Evolutionary conservation across 2,797 vertebrate genomes (phyloP).

Genomic region (Poeciliopsis gracilis): DNA sequence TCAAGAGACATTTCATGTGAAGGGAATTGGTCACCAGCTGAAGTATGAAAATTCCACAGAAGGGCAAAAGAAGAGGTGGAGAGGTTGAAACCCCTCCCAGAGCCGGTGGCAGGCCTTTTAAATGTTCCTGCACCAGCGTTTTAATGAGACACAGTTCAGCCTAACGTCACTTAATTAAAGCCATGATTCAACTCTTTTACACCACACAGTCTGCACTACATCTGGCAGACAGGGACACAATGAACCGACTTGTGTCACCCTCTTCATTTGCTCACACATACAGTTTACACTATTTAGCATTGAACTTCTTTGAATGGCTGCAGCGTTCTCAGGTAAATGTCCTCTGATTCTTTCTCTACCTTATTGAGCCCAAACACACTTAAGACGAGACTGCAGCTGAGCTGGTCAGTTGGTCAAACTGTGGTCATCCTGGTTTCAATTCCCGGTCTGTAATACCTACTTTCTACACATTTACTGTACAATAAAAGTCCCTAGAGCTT

Average conservation of each 20-base stretch:
- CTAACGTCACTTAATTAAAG: constrained; percentile 67
- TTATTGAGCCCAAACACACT: neutral
- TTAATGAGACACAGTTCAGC: constrained; percentile 56
- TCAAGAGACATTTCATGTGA: neutral
- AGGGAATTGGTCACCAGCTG: neutral
- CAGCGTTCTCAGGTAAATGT: neutral
- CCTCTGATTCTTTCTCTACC: neutral
- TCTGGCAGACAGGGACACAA: constrained; percentile 30
- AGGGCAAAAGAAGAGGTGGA: constrained; percentile 5
- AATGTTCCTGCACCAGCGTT: constrained; percentile 49
- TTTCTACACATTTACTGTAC: no score
- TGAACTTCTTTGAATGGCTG: constrained; percentile 8
- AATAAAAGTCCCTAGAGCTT: no score
- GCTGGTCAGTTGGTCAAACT: no score
- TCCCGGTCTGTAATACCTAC: no score
- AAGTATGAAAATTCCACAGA: constrained; percentile 15
- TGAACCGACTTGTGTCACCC: neutral
- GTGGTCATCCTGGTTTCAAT: no score
- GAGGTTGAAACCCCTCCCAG: constrained; percentile 48
- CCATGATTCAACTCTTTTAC: constrained; percentile 61
- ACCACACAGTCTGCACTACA: constrained; percentile 38
- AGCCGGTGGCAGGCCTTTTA: constrained; percentile 48
- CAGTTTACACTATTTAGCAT: neutral
- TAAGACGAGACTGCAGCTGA: neutral
- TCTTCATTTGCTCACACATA: constrained; percentile 5